Evolutionary conservation across 53 echinoderm and acorn worm species (phyloP).

Genomic region (Paelopatides confundens): DNA sequence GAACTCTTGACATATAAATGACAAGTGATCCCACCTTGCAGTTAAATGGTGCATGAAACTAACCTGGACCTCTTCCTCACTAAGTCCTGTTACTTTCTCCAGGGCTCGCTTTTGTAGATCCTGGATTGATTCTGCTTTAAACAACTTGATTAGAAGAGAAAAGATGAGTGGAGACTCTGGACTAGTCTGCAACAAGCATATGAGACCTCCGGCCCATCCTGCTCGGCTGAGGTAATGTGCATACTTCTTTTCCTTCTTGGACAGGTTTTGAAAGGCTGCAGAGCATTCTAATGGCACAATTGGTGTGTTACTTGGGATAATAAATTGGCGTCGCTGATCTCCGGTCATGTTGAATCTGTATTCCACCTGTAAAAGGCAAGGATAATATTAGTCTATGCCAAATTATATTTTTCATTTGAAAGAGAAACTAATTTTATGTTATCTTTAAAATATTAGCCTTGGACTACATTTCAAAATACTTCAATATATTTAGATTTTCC

Average conservation of each 20-base stretch:
- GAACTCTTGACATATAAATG: background rate
- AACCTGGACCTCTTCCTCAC: slow-evolving; percentile 77
- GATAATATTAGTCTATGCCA: no score
- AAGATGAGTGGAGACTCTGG: slow-evolving; percentile 92
- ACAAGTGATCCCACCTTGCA: no score
- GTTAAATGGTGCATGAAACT: no score
- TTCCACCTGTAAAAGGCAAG: no score
- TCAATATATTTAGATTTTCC: no score
- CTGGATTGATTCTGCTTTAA: slow-evolving; percentile 70
- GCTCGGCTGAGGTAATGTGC: slow-evolving; percentile 86
- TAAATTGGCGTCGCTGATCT: slow-evolving; percentile 69
- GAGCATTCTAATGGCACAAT: slow-evolving; percentile 84
- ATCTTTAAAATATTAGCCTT: no score
- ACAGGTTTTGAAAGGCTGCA: slow-evolving; percentile 75
- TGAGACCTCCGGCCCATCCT: slow-evolving; percentile 88
- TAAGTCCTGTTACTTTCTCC: slow-evolving; percentile 35
- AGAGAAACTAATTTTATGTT: no score
- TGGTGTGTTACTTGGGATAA: slow-evolving; percentile 89
- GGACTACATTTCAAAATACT: no score
- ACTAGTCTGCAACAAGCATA: slow-evolving; percentile 87
- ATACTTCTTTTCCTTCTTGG: slow-evolving; percentile 85
- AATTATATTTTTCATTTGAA: no score
- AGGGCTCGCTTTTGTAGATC: slow-evolving; percentile 64
- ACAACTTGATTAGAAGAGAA: slow-evolving; percentile 75
- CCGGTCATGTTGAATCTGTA: slow-evolving; percentile 4